phyloP scores from a whole-genome alignment of 2,888 invertebrate genomes.

The Enchytraeus crypticus region DNA sequence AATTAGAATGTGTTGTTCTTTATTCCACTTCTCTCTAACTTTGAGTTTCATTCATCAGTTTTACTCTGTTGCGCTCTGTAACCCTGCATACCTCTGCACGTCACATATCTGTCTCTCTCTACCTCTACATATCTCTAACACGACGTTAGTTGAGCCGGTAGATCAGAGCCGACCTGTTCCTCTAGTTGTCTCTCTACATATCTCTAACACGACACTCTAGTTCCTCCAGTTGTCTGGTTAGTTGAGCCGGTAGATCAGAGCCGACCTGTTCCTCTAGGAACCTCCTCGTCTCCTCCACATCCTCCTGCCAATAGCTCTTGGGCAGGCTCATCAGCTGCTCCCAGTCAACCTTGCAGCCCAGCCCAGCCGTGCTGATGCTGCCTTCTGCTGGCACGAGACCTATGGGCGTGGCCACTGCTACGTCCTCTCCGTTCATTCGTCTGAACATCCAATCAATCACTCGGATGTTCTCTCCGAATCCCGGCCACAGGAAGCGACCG shows the following conservation, averaged over 20 bases:
- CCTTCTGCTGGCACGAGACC: conserved; percentile 27
- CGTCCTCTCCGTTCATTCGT: conserved; percentile 51
- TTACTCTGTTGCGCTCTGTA: too few species aligned
- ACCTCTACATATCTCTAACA: conserved; percentile 5
- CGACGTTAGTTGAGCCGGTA: conserved; percentile 62
- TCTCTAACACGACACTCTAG: conserved; percentile 19
- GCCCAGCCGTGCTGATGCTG: conserved; percentile 17
- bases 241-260: conserved; percentile 66
- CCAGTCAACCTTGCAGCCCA: conserved; percentile 41
- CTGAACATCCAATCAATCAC: conserved; percentile 33
- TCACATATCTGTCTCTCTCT: too few species aligned
- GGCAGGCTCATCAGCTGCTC: conserved; percentile 73
- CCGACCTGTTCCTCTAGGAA: conserved; percentile 86
- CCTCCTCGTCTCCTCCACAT: conserved; percentile 65
- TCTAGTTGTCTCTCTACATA: too few species aligned
- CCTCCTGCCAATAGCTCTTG: conserved; percentile 79
- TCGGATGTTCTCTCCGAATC: conserved; percentile 35
- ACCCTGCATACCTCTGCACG: too few species aligned
- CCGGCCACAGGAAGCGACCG: conserved; percentile 33
- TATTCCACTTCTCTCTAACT: too few species aligned
- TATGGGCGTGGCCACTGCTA: conserved; percentile 51
- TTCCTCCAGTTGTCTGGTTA: conserved; percentile 59
- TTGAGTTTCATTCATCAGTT: too few species aligned
- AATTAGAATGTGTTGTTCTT: too few species aligned
- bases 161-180: conserved; percentile 68